These are phyloP conservation scores for Caenorhabditis sinica DNA, from an alignment of 2,888 invertebrate species.

Conservation along the genomic window DNA sequence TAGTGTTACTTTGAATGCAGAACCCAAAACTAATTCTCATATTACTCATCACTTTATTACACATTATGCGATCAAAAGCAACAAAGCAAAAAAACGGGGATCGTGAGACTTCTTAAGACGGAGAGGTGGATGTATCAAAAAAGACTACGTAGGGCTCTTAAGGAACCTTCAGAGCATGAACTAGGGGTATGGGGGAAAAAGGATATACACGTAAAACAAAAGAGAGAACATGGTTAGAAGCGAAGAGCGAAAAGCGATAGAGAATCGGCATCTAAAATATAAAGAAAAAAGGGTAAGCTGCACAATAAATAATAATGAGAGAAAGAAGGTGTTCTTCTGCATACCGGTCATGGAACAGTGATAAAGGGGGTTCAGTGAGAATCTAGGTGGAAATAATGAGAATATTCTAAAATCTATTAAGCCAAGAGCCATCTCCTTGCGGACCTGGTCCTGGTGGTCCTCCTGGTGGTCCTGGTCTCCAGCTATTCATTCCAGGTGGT, in stretches of 20 bases:
- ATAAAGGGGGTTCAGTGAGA: conserved; percentile 13
- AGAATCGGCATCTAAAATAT: neutral
- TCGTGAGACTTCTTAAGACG: neutral
- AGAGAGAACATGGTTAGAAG: neutral
- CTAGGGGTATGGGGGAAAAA: neutral
- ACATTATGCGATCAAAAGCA: conserved; percentile 12
- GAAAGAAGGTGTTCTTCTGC: neutral
- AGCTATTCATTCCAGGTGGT: neutral
- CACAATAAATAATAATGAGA: neutral
- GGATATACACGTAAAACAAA: conserved; percentile 34
- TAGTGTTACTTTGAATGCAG: neutral
- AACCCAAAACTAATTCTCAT: conserved; percentile 1
- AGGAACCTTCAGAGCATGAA: neutral
- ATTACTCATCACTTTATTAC: conserved; percentile 38
- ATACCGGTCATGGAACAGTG: conserved; percentile 27
- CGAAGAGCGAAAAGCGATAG: neutral
- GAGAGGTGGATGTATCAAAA: neutral
- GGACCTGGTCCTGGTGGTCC: conserved; percentile 11
- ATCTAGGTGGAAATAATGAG: neutral
- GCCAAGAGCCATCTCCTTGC: conserved; percentile 2
- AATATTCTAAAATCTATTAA: conserved; percentile 18
- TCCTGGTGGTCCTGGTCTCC: neutral
- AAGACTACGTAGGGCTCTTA: neutral
- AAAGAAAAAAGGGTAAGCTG: neutral
- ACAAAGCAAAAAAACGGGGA: conserved; percentile 1